These are phyloP conservation scores for Pachypeltis micranthus DNA, from an alignment of 1,140 invertebrate genomes.

Conservation along the genomic window DNA sequence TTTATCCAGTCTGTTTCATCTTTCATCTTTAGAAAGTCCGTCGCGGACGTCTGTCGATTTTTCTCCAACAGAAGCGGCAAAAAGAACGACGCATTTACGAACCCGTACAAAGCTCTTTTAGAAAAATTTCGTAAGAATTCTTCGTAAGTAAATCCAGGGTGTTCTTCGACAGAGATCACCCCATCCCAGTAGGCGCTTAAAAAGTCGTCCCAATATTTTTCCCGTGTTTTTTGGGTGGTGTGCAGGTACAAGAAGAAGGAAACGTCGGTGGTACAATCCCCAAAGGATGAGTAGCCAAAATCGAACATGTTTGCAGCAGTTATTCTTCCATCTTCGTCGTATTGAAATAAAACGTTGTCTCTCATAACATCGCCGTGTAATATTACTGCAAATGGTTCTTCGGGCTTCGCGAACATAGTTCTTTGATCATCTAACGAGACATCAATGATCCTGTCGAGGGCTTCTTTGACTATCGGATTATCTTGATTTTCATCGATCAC, in stretches of 20 bases:
- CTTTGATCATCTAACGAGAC: neutral
- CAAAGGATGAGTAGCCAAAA: conserved; percentile 32
- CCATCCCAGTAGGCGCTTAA: conserved; percentile 32
- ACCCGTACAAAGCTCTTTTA: conserved; percentile 31
- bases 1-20: neutral
- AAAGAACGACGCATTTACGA: conserved; percentile 30
- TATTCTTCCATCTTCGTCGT: conserved; percentile 21
- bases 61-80: conserved; percentile 24
- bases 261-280: conserved; percentile 34
- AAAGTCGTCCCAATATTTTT: conserved; percentile 27
- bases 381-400: conserved; percentile 34
- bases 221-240: conserved; percentile 25
- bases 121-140: conserved; percentile 32
- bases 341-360: conserved; percentile 41
- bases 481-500: neutral
- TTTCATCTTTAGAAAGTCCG: neutral
- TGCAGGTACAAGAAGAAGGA: conserved; percentile 35
- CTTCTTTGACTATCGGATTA: neutral
- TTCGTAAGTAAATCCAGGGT: conserved; percentile 12
- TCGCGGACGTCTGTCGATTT: neutral
- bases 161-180: conserved; percentile 10
- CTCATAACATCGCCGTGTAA: conserved; percentile 42
- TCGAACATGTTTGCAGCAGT: conserved; percentile 35
- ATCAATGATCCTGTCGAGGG: neutral
- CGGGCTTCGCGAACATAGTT: neutral